These are phyloP conservation scores for Hydraecia micacea DNA, from an alignment of 2,888 invertebrate genomes.

Conservation along the genomic window DNA sequence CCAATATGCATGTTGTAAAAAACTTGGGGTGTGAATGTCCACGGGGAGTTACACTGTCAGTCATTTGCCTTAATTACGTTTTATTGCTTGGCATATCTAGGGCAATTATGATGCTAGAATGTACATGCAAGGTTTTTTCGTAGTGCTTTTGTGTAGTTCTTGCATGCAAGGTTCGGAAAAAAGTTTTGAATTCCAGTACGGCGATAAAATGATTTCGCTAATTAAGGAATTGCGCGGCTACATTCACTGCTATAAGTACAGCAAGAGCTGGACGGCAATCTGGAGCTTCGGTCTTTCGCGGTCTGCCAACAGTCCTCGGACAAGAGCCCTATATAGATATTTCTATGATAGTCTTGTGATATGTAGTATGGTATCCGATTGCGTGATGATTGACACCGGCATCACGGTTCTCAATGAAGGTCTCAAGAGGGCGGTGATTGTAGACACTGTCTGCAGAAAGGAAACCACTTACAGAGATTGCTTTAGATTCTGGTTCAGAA, in stretches of 20 bases:
- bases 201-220: not conserved
- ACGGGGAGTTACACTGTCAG: conserved; percentile 1
- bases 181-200: not conserved
- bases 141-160: not conserved
- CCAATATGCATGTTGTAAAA: not conserved
- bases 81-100: conserved; percentile 11
- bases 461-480: conserved; percentile 85
- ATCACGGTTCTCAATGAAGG: not conserved
- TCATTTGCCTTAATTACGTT: conserved; percentile 7
- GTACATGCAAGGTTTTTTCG: conserved; percentile 10
- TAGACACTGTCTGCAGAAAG: not conserved
- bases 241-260: not conserved
- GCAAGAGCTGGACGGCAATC: too few relatives aligned
- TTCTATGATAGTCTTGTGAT: not conserved
- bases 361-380: not conserved
- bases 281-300: not conserved
- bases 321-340: not conserved
- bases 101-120: conserved; percentile 25
- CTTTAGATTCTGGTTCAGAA: conserved; percentile 96
- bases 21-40: conserved; percentile 3
- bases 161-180: not conserved
- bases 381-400: not conserved
- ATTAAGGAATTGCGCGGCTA: not conserved
- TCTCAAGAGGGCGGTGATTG: not conserved
- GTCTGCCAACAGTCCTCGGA: not conserved